Conservation (phyloP, 1,140 invertebrate species). For the Ylistrum balloti region DNA sequence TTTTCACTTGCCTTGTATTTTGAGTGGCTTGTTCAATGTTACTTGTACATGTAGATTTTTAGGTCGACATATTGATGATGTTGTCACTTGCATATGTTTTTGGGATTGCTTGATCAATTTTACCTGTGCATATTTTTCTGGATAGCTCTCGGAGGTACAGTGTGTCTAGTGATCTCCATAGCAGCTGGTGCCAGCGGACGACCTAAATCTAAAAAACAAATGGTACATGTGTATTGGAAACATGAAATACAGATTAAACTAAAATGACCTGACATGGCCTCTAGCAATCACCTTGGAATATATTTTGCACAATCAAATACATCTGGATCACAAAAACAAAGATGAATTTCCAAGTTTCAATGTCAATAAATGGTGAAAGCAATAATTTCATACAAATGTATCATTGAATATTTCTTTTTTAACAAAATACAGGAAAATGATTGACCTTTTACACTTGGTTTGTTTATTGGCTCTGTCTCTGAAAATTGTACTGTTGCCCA, state of each 20-base stretch:
- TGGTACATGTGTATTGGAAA: too few species aligned
- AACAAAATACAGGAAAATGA: too few species aligned
- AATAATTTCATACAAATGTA: too few species aligned
- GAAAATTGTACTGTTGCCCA: conserved; percentile 71
- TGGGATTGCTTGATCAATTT: background rate
- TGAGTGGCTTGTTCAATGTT: conserved; percentile 37
- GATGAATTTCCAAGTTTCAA: too few species aligned
- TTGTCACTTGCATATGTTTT: too few species aligned
- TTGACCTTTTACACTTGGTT: conserved; percentile 19
- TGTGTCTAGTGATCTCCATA: conserved; percentile 64
- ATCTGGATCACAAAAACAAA: too few species aligned
- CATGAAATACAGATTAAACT: too few species aligned
- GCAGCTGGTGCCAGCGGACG: conserved; percentile 59
- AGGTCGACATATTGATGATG: background rate
- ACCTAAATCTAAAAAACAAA: background rate
- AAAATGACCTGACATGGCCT: too few species aligned
- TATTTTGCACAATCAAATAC: too few species aligned
- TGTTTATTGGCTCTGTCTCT: conserved; percentile 56
- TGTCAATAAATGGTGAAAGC: too few species aligned
- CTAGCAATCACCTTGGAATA: too few species aligned
- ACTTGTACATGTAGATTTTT: background rate
- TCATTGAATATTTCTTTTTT: too few species aligned
- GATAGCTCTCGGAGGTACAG: conserved; percentile 46
- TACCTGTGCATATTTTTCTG: conserved; percentile 55
- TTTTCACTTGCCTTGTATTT: conserved; percentile 46